Percentiles rank a stretch among this genome's conserved stretches.
phyloP scores from a whole-genome alignment of 2,888 invertebrate genomes.

The Agrypnus murinus region DNA sequence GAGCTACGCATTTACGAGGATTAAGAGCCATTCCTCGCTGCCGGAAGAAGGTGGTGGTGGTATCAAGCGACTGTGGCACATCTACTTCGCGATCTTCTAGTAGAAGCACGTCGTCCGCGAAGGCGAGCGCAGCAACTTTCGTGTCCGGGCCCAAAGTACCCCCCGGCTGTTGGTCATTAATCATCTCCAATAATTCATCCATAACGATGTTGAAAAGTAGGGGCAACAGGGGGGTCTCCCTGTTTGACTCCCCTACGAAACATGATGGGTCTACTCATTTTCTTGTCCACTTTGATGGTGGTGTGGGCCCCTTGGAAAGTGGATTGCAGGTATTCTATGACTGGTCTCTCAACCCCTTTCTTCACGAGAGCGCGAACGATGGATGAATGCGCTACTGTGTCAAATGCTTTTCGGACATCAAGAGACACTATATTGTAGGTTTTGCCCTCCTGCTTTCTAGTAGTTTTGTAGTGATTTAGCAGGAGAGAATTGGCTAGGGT shows the following conservation, averaged over 20 bases:
- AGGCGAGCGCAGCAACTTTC: slow-evolving; percentile 61
- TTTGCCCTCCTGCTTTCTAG: too few relatives aligned
- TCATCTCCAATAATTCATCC: slow-evolving; percentile 55
- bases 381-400: slow-evolving; percentile 57
- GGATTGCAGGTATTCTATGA: slow-evolving; percentile 60
- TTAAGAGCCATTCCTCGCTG: too few relatives aligned
- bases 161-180: slow-evolving; percentile 39
- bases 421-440: too few relatives aligned
- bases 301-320: slow-evolving; percentile 59
- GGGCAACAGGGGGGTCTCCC: slow-evolving; percentile 67
- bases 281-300: slow-evolving; percentile 50
- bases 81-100: slow-evolving; percentile 61
- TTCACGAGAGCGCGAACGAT: slow-evolving; percentile 59
- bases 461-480: slow-evolving; percentile 59
- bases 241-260: slow-evolving; percentile 66
- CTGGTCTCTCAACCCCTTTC: slow-evolving; percentile 60
- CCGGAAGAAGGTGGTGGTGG: slow-evolving; percentile 49
- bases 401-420: slow-evolving; percentile 69
- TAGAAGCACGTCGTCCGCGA: slow-evolving; percentile 66
- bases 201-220: slow-evolving; percentile 58
- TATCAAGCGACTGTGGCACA: slow-evolving; percentile 57
- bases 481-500: slow-evolving; percentile 64
- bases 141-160: slow-evolving; percentile 33
- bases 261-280: slow-evolving; percentile 36
- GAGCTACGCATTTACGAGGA: slow-evolving; percentile 41